phyloP scores from a whole-genome alignment of 1,140 invertebrate genomes.

The Chironomus striatipennis region DNA sequence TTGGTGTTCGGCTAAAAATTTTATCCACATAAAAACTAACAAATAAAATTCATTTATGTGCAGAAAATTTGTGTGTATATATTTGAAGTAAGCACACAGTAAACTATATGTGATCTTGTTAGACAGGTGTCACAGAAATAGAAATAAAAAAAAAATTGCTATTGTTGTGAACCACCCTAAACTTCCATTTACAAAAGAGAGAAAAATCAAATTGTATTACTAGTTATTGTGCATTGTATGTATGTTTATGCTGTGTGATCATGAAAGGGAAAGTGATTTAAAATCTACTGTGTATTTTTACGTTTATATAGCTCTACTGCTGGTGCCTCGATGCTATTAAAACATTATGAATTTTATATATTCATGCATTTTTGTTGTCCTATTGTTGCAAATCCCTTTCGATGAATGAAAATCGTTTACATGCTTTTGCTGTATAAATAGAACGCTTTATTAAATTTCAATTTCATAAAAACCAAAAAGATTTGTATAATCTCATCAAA shows the following conservation, averaged over 20 bases:
- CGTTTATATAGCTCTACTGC: background rate
- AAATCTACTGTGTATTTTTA: background rate
- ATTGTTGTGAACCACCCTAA: background rate
- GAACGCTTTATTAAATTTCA: constrained; percentile 11
- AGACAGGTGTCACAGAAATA: background rate
- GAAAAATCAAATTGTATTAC: constrained; percentile 3
- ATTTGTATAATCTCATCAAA: constrained; percentile 2
- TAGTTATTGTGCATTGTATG: background rate
- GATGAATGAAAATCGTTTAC: background rate
- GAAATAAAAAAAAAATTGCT: background rate
- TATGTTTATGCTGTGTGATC: background rate
- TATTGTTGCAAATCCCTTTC: background rate
- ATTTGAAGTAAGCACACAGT: too few species aligned
- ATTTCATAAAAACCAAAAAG: constrained; percentile 14
- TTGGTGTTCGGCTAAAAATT: too few species aligned
- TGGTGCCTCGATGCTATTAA: background rate
- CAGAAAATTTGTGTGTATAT: background rate
- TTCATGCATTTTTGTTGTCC: background rate
- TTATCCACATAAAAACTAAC: too few species aligned
- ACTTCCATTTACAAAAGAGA: background rate
- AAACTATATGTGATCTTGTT: background rate
- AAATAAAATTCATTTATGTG: background rate
- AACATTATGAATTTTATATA: constrained; percentile 7
- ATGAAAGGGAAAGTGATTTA: constrained; percentile 8
- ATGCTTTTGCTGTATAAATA: background rate